phyloP scores from a whole-genome alignment of 2,888 invertebrate species.

The Anarsia innoxiella region DNA sequence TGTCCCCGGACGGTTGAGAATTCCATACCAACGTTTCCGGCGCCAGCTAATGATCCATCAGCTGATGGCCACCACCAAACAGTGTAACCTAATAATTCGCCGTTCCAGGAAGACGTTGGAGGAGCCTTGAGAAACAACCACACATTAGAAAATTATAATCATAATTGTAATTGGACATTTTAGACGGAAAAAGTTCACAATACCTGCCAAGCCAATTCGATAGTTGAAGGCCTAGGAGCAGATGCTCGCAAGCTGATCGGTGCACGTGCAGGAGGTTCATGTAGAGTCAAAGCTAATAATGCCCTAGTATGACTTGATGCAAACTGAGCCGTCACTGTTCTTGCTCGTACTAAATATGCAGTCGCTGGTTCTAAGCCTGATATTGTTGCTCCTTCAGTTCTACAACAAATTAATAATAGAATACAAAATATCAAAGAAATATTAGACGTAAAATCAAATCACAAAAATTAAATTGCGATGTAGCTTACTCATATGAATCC shows the following conservation, averaged over 20 bases:
- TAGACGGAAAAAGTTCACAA: background rate
- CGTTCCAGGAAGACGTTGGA: constrained; percentile 81
- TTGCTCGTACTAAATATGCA: constrained; percentile 58
- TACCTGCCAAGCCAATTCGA: constrained; percentile 67
- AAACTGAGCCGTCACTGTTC: constrained; percentile 62
- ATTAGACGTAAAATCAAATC: too few species aligned
- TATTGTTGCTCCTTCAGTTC: constrained; percentile 58
- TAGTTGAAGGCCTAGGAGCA: constrained; percentile 51
- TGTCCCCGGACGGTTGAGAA: constrained; percentile 83
- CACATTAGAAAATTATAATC: too few species aligned
- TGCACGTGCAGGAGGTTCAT: constrained; percentile 61
- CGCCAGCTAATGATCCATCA: constrained; percentile 53
- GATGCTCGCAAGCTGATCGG: constrained; percentile 56
- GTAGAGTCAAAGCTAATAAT: constrained; percentile 55
- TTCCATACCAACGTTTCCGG: constrained; percentile 61
- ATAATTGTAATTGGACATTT: too few species aligned
- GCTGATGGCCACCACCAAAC: constrained; percentile 79
- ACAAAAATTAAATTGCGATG: too few species aligned
- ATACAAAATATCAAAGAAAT: background rate
- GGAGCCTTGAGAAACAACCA: too few species aligned
- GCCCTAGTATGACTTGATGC: constrained; percentile 64
- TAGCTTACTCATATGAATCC: constrained; percentile 56
- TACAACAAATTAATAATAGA: constrained; percentile 18
- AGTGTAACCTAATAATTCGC: constrained; percentile 84
- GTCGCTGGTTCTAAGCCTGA: constrained; percentile 64